These are phyloP conservation scores for Sclerodermus sp. DNA, from an alignment of 2,888 invertebrate species.

Conservation along the genomic window DNA sequence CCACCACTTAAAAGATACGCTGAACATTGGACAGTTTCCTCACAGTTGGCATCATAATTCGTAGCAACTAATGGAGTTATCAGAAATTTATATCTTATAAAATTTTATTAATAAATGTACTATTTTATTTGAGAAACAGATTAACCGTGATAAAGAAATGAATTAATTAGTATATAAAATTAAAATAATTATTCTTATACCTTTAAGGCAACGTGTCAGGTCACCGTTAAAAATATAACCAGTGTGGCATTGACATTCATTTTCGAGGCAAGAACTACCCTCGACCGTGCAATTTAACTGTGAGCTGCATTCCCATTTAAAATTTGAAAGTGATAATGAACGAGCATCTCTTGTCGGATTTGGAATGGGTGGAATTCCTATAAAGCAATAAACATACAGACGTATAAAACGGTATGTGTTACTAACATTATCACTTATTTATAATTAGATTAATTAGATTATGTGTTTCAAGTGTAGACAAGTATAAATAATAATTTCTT, in stretches of 20 bases:
- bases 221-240: slow-evolving; percentile 28
- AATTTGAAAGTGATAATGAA: background rate
- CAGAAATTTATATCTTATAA: background rate
- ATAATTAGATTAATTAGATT: no score
- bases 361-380: background rate
- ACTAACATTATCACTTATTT: no score
- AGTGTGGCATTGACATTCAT: slow-evolving; percentile 26
- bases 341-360: background rate
- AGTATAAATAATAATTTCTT: no score
- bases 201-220: slow-evolving; percentile 34
- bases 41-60: slow-evolving; percentile 29
- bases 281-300: slow-evolving; percentile 24
- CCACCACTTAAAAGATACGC: slow-evolving; percentile 32
- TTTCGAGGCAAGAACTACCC: slow-evolving; percentile 27
- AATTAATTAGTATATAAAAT: background rate
- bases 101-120: background rate
- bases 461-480: no score
- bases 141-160: no score
- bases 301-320: slow-evolving; percentile 20
- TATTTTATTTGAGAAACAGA: background rate
- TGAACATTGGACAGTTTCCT: slow-evolving; percentile 39
- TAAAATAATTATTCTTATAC: slow-evolving; percentile 16
- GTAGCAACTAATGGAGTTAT: slow-evolving; percentile 26
- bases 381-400: no score
- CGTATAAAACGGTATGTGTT: no score